Evolutionary conservation across 2,888 invertebrate species (phyloP), one percentile per base, ranked within the genome.

Genomic region (Chirona hameri): DNA sequence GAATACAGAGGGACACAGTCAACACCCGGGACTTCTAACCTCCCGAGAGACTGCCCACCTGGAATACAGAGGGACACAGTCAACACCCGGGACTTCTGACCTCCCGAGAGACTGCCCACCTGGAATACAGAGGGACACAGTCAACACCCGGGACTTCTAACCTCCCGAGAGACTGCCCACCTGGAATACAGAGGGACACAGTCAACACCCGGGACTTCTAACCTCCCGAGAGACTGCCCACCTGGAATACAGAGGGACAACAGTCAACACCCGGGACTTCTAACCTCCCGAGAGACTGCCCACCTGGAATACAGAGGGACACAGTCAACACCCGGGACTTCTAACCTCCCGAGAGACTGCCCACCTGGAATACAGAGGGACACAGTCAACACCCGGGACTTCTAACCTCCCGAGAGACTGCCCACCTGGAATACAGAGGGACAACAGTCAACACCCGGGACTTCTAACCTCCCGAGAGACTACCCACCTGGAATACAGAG

Each of bases 11-110:
- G 84, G 94, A n/a, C n/a, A n/a, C 91, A 0, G 99, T 94, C 88
- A 99, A 97, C 18, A 99, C 97, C 82, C 99, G 90, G 0, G 98
- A 98, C 89, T 99, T 99, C 89, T 99, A 99, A 48, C 99, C 99
- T 88, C 99, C 99, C 0, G 98, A 99, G 81, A 99, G 90, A 87
- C 96, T 97, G 83, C 92, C 94, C 81, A 99, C 95, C 18, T 95
- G 94, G 88, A 98, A 96, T 83, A 97, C 88, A 0, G 98, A 98
- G 84, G 98, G 90, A 88, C 98, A 97, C 99, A 24, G 60, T 18
- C 18, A 60, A 60, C 55, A 55, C 55, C 15, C 3, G 55, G 7
- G 55, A 55, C 14, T 2, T n/a, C 52, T 10, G 14, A 55, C 55
- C 4, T 18, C 55, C 1, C 0, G 98, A 99, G 81, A 99, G 90